These are phyloP conservation scores for Timandra comae DNA, from an alignment of 2,888 invertebrate species.

Conservation along the genomic window DNA sequence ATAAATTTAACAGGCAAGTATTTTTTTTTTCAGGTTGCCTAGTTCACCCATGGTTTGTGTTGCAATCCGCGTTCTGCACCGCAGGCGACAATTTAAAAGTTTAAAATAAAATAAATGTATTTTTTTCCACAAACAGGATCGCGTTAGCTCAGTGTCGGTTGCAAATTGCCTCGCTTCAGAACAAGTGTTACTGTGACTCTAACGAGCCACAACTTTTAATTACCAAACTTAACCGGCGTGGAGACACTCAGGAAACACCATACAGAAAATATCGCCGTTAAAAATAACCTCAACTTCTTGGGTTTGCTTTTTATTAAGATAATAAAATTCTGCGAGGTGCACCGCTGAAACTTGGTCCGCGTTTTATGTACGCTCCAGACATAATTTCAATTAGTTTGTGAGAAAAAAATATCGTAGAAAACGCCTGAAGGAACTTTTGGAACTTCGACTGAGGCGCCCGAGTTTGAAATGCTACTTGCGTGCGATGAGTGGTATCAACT, in stretches of 20 bases:
- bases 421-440: constrained; percentile 19
- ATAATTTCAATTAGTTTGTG: constrained; percentile 48
- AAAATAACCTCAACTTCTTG: constrained; percentile 32
- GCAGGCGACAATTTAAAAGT: too few species aligned
- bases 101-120: too few species aligned
- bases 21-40: too few species aligned
- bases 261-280: constrained; percentile 35
- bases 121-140: too few species aligned
- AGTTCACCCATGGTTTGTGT: too few species aligned
- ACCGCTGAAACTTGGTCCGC: constrained; percentile 32
- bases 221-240: constrained; percentile 54
- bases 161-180: constrained; percentile 36
- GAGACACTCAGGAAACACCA: constrained; percentile 44
- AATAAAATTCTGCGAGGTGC: constrained; percentile 42
- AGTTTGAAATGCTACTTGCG: constrained; percentile 5
- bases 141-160: constrained; percentile 11
- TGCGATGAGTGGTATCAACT: constrained; percentile 7
- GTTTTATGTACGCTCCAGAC: constrained; percentile 28
- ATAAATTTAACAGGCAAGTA: too few species aligned
- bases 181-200: constrained; percentile 32
- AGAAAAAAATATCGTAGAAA: constrained; percentile 15
- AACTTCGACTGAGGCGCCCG: constrained; percentile 11
- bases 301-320: constrained; percentile 42
- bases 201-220: constrained; percentile 61
- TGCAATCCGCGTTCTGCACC: too few species aligned